phyloP scores from a whole-genome alignment of 2,888 invertebrate species.

The Odontothrips loti region DNA sequence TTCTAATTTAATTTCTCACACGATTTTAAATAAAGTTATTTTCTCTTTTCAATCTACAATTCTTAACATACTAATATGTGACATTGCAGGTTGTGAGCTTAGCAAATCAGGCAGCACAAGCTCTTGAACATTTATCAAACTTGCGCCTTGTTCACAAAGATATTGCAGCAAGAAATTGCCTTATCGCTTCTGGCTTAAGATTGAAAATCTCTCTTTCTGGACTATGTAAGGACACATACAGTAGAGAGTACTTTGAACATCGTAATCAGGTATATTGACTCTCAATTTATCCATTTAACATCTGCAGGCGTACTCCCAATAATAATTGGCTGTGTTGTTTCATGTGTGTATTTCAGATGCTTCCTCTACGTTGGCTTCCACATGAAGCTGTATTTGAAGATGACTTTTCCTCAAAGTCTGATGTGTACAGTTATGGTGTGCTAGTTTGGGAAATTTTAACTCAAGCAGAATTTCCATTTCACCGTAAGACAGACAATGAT shows the following conservation, averaged over 20 bases:
- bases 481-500: slow-evolving; percentile 69
- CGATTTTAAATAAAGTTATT: neutral
- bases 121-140: slow-evolving; percentile 72
- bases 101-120: slow-evolving; percentile 72
- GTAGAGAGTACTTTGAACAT: slow-evolving; percentile 82
- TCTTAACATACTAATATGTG: too few relatives aligned
- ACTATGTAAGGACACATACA: slow-evolving; percentile 78
- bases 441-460: slow-evolving; percentile 86
- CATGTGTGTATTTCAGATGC: slow-evolving; percentile 54
- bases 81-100: slow-evolving; percentile 63
- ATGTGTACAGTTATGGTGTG: slow-evolving; percentile 86
- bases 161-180: slow-evolving; percentile 85
- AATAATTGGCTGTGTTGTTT: neutral
- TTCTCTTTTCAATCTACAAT: neutral
- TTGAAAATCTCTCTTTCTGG: slow-evolving; percentile 80
- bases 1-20: neutral
- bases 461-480: slow-evolving; percentile 71
- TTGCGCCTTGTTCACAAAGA: slow-evolving; percentile 82
- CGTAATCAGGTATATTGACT: slow-evolving; percentile 61
- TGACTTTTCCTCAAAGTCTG: slow-evolving; percentile 88
- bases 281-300: neutral
- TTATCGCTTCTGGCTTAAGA: slow-evolving; percentile 74
- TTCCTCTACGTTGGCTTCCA: slow-evolving; percentile 88
- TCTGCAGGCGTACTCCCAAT: too few relatives aligned
- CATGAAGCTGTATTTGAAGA: slow-evolving; percentile 84